Evolutionary conservation across 2,888 invertebrate genomes (phyloP).

Genomic region (Tetragnatha montana): DNA sequence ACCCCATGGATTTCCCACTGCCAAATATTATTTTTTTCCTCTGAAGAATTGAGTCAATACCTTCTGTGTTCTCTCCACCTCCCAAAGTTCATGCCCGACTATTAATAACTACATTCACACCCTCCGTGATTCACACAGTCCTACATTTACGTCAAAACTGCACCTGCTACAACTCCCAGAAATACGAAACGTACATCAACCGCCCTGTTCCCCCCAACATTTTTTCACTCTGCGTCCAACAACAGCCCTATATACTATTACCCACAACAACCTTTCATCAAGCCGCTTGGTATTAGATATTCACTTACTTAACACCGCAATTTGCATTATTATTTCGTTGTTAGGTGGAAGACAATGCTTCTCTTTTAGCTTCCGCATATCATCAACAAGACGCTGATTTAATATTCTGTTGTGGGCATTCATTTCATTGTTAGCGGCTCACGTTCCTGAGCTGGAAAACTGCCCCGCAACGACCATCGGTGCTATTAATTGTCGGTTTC

Average conservation of each 20-base stretch:
- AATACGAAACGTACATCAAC: not conserved
- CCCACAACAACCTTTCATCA: not conserved
- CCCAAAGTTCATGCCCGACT: not conserved
- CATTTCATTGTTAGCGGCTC: conserved; percentile 33
- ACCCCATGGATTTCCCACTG: too few relatives aligned
- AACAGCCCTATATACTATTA: not conserved
- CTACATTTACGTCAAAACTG: not conserved
- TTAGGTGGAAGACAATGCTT: not conserved
- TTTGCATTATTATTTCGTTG: not conserved
- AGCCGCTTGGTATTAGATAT: not conserved
- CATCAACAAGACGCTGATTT: conserved; percentile 33
- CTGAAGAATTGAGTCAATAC: too few relatives aligned
- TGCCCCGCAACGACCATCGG: not conserved
- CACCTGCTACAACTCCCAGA: not conserved
- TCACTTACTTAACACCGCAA: not conserved
- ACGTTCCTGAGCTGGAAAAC: conserved; percentile 9
- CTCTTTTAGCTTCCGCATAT: not conserved
- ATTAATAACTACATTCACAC: not conserved
- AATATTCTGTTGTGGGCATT: conserved; percentile 28
- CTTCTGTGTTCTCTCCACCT: too few relatives aligned
- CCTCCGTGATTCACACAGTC: too few relatives aligned
- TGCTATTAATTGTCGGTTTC: conserved; percentile 32
- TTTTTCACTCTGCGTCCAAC: too few relatives aligned
- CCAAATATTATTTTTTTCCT: too few relatives aligned
- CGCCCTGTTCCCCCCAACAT: too few relatives aligned